These are phyloP conservation scores for Myiotriccus ornatus DNA, from an alignment of 2,797 vertebrate species.

Conservation along the genomic window DNA sequence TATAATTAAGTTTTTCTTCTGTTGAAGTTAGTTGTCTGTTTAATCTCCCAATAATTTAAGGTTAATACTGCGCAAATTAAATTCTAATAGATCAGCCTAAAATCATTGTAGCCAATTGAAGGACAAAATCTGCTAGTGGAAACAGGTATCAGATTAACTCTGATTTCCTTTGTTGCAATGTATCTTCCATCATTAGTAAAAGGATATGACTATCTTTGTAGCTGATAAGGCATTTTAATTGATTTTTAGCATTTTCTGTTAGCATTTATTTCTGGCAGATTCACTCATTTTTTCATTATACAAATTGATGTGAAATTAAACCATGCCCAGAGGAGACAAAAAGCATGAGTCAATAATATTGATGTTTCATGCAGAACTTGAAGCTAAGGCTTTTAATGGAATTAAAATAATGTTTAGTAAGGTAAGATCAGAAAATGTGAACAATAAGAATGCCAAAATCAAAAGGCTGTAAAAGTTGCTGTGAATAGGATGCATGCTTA, in stretches of 20 bases:
- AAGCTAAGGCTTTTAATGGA: slow-evolving; percentile 21
- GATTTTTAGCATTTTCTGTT: slow-evolving; percentile 11
- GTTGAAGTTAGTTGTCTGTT: not conserved
- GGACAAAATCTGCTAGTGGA: not conserved
- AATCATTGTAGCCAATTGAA: not conserved
- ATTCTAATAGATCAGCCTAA: not conserved
- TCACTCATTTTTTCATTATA: slow-evolving; percentile 15
- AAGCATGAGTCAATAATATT: slow-evolving; percentile 49
- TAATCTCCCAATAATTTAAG: not conserved
- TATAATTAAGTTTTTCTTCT: not conserved
- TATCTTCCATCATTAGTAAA: not conserved
- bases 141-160: not conserved
- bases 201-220: not conserved
- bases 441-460: not conserved
- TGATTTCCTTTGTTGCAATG: not conserved
- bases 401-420: not conserved
- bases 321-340: not conserved
- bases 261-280: slow-evolving; percentile 12
- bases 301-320: slow-evolving; percentile 50
- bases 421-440: not conserved
- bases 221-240: not conserved
- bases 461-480: not conserved
- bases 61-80: not conserved
- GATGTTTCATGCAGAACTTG: slow-evolving; percentile 33
- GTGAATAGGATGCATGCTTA: not conserved